Conservation (phyloP, 2,113 vertebrate genomes). For the Hymenochirus boettgeri region DNA sequence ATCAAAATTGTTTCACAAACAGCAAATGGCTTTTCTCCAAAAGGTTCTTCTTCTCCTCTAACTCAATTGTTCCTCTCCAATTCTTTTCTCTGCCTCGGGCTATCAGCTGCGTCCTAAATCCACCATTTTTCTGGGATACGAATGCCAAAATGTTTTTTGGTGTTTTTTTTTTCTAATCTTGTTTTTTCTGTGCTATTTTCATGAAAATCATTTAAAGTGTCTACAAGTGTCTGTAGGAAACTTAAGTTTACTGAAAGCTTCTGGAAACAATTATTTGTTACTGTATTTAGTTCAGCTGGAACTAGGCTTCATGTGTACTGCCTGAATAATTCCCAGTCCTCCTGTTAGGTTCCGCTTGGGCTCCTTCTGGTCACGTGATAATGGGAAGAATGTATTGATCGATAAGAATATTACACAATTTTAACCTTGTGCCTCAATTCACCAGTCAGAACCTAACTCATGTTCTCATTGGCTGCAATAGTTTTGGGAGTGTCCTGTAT, state of each 20-base stretch:
- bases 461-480: too few relatives aligned
- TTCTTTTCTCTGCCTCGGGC: constrained; percentile 61
- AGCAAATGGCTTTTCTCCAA: neutral
- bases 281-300: too few relatives aligned
- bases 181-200: constrained; percentile 15
- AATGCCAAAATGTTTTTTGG: constrained; percentile 70
- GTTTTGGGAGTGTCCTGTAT: too few relatives aligned
- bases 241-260: neutral
- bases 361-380: too few relatives aligned
- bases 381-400: too few relatives aligned
- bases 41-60: neutral
- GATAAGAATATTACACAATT: too few relatives aligned
- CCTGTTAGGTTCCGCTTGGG: too few relatives aligned
- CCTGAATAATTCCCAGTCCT: too few relatives aligned
- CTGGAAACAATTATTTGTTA: constrained; percentile 12
- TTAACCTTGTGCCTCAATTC: too few relatives aligned
- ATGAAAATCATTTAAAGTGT: neutral
- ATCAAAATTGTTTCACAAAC: neutral
- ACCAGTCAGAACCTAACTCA: too few relatives aligned
- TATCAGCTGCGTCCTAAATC: constrained; percentile 62
- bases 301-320: too few relatives aligned
- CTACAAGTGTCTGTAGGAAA: neutral
- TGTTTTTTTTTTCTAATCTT: constrained; percentile 43
- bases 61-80: constrained; percentile 48
- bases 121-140: constrained; percentile 56